Base-by-base conservation (phyloP, 2,888 invertebrate species). In the Pycnomerus fuliginosus region DNA sequence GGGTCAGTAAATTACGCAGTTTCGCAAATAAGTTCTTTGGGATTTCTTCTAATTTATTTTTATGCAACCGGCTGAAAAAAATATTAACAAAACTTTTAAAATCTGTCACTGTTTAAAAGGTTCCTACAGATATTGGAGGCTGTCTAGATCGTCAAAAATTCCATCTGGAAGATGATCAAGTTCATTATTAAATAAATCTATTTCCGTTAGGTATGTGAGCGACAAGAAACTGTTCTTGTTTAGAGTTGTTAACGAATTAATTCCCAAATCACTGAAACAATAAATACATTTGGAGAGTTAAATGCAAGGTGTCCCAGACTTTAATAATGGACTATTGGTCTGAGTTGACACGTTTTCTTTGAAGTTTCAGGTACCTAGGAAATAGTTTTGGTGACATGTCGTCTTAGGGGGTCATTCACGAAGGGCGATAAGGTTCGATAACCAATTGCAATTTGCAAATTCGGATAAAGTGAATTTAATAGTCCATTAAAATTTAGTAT, bases 171-270 rank as follows among this genome's bases (percentile, higher is more conserved):
- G 66, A 61, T 78, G 80, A 55, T 83, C 82, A 13, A 90, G 76
- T 40, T 78, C 78, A 67, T 90, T 90, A 60, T 84, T 83, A 52
- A 86, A 87, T 61, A 90, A 75, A 65, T 89, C 84, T 34, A 85
- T 65, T 60, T 85, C 82, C 32, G 75, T 75, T 2, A 88, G 70
- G 14, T 80, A 78, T 2, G 76, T 74, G 72, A 88, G 75, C 4
- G 80, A 80, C 53, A 78, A 76, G 62, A 88, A 86, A 0, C 83
- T 79, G 47, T 82, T 80, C 62, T 83, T 83, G 67, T 87, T 82
- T 32, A 87, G 66, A 0, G 85, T 83, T 8, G 80, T 76, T 38
- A 87, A 66, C 52, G 76, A 77, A 65, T 88, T 88, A 2, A 83
- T 80, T 11, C 85, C 86, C 45, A 87, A 71, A 61, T 87, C 87